Percentiles rank a stretch among this genome's conserved stretches.
Conservation (phyloP, 2,888 invertebrate species). For the Enoplolaimus lenunculus region DNA sequence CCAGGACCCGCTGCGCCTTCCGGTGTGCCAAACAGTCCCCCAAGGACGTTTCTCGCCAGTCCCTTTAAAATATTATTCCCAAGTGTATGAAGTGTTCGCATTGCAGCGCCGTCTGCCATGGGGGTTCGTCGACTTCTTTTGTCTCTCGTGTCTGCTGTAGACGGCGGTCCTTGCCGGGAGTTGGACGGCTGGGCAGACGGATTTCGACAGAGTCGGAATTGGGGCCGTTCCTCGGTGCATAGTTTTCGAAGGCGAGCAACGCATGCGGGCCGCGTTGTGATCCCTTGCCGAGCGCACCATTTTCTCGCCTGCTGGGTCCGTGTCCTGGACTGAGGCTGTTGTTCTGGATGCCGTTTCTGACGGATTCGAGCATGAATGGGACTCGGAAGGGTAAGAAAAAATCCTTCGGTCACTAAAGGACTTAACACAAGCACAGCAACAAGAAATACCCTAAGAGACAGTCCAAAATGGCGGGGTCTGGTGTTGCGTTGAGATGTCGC, state of each 20-base stretch:
- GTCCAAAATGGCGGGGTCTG: too few species aligned
- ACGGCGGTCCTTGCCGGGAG: background rate
- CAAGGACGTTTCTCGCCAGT: background rate
- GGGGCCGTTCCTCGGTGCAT: background rate
- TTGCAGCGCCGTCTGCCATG: background rate
- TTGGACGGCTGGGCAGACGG: too few species aligned
- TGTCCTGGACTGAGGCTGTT: too few species aligned
- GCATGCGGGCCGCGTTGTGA: background rate
- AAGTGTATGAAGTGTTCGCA: background rate
- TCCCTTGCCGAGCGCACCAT: background rate
- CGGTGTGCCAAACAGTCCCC: background rate
- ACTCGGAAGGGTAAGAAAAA: too few species aligned
- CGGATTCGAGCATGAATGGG: too few species aligned
- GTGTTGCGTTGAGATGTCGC: too few species aligned
- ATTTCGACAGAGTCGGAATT: background rate
- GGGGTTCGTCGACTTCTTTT: background rate
- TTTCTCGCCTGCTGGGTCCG: background rate
- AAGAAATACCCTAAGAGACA: too few species aligned
- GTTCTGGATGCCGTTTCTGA: too few species aligned
- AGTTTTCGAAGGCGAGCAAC: background rate
- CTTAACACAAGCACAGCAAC: too few species aligned
- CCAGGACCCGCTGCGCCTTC: background rate
- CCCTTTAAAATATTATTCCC: background rate
- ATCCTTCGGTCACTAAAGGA: too few species aligned
- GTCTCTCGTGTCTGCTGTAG: background rate